These are phyloP conservation scores for Zeus faber DNA, from an alignment of 2,113 vertebrate species.

Conservation along the genomic window DNA sequence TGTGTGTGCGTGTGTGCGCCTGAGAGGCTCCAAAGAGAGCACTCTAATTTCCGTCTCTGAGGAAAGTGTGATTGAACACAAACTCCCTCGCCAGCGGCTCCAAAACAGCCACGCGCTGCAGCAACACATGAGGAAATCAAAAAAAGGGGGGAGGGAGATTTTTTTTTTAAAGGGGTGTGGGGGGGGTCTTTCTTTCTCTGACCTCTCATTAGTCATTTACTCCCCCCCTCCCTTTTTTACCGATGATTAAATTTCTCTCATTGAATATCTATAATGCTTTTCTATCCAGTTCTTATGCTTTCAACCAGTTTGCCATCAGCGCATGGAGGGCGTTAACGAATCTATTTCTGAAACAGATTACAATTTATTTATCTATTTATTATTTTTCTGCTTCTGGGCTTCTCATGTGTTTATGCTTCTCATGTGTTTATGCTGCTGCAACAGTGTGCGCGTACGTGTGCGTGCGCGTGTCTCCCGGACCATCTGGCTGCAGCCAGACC, in stretches of 20 bases:
- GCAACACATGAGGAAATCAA: constrained; percentile 54
- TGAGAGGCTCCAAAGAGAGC: constrained; percentile 57
- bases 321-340: too few relatives aligned
- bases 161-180: too few relatives aligned
- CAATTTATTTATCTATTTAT: too few relatives aligned
- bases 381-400: too few relatives aligned
- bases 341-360: too few relatives aligned
- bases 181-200: too few relatives aligned
- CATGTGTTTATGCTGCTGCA: too few relatives aligned
- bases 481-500: constrained; percentile 58
- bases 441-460: constrained; percentile 20
- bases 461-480: constrained; percentile 31
- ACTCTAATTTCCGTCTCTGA: constrained; percentile 69
- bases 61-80: constrained; percentile 72
- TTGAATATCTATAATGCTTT: constrained; percentile 27
- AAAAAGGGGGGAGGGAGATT: constrained; percentile 45
- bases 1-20: too few relatives aligned
- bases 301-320: constrained; percentile 24
- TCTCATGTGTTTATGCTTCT: too few relatives aligned
- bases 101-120: constrained; percentile 52
- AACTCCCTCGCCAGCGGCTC: constrained; percentile 59
- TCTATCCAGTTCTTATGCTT: not conserved
- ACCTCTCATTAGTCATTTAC: constrained; percentile 50
- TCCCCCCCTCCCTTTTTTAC: constrained; percentile 42
- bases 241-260: constrained; percentile 32